A percentile compares a stretch with the other conserved stretches of the same genome.
Evolutionary conservation across 2,888 invertebrate genomes (phyloP).

Genomic region (Drosophila trichaetosa): DNA sequence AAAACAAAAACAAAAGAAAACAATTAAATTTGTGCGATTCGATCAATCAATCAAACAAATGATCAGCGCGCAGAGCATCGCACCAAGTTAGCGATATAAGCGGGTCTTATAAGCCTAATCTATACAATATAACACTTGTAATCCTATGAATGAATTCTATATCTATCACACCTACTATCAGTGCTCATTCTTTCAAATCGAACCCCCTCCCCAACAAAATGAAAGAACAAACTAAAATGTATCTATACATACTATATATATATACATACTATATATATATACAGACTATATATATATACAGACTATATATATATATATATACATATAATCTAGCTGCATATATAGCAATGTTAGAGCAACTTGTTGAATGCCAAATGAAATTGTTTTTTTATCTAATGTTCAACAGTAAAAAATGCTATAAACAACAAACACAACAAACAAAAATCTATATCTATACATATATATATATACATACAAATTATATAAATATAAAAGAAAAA

Average conservation of each 20-base stretch:
- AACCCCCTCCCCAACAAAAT: background rate
- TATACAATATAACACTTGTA: constrained; percentile 40
- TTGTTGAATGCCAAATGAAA: constrained; percentile 77
- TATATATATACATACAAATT: constrained; percentile 35
- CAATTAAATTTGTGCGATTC: constrained; percentile 40
- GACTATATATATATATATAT: constrained; percentile 19
- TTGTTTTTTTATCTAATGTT: constrained; percentile 61
- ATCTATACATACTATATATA: constrained; percentile 34
- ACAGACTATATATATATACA: background rate
- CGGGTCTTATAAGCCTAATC: constrained; percentile 84
- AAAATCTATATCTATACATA: constrained; percentile 42
- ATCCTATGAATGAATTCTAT: constrained; percentile 27
- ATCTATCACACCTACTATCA: constrained; percentile 24
- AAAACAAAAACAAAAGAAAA: background rate
- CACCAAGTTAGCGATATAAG: constrained; percentile 83
- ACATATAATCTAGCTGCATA: constrained; percentile 30
- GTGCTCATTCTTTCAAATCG: constrained; percentile 33
- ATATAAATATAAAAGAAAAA: constrained; percentile 30
- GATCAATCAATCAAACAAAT: constrained; percentile 7
- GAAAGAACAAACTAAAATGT: constrained; percentile 72
- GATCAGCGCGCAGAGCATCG: constrained; percentile 46
- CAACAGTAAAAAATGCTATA: constrained; percentile 49
- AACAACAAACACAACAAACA: constrained; percentile 15
- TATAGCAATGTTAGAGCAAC: constrained; percentile 68
- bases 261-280: background rate